Base-by-base conservation (phyloP, 1,140 invertebrate genomes). In the Lycorma delicatula region DNA sequence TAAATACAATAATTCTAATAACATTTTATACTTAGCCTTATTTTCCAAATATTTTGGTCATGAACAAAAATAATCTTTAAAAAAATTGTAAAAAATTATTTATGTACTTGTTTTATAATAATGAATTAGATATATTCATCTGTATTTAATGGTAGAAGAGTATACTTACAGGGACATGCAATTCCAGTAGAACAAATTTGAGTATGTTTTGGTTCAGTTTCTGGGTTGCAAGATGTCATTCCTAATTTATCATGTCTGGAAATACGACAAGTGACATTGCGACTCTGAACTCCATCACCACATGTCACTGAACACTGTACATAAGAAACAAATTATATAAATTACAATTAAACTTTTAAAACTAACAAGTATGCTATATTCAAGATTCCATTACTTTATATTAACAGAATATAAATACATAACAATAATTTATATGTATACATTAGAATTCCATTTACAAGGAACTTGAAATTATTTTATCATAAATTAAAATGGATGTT, bases 271-370 rank as follows among this genome's bases (percentile, higher is more conserved):
- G 89, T 82, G n/a, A 93, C 86, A 18, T 79, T 81, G 25, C 91
- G 76, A 3, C 84, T 86, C 72, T 89, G 87, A n/a, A 86, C 74
- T 0, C 91, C 90, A 69, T 81, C 81, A 3, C 89, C 91, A 67
- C 91, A 94, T 1, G 83, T 84, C 7, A 84, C 84, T n/a, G 89
- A 92, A 68, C 91, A 94, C 90, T 93, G 70, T 26, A 70, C 68
- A 60, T 9, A 1, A 38, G 49, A 34, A 52, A 52, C 36, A 34
- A 34, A 16, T 3, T 29, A 4, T 13, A 28, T 27, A 29, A 26
- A 3, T 28, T n/a, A 26, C 3, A 51, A 25, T 4, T 1, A 51
- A 28, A 23, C 27, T 28, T 29, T 13, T 6, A n/a, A n/a, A n/a
- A n/a, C n/a, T n/a, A n/a, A n/a, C n/a, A n/a, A n/a, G n/a, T n/a